phyloP scores from a whole-genome alignment of 2,113 vertebrate genomes.

The Cheirogaleus medius region DNA sequence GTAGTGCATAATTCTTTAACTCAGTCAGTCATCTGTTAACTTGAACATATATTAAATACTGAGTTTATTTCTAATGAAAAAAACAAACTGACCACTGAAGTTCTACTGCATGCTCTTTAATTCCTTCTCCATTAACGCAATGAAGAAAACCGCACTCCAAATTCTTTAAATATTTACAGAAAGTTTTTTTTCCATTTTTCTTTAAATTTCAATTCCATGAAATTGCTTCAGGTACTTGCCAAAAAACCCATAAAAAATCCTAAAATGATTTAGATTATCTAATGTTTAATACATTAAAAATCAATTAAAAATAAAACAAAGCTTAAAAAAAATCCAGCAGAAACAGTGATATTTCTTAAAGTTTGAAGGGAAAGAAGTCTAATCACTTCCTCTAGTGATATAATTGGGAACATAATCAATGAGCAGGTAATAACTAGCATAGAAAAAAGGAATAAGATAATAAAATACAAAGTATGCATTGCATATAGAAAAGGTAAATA shows the following conservation, averaged over 20 bases:
- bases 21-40: background rate
- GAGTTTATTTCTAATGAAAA: constrained; percentile 3
- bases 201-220: background rate
- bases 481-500: constrained; percentile 14
- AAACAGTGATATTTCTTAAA: constrained; percentile 12
- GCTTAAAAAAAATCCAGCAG: background rate
- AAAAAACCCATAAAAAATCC: background rate
- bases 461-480: background rate
- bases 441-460: background rate
- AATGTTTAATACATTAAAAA: constrained; percentile 23
- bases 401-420: background rate
- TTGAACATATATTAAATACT: background rate
- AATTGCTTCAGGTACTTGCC: background rate
- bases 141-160: background rate
- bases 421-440: background rate
- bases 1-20: background rate
- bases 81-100: background rate
- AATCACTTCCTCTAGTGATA: background rate
- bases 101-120: background rate
- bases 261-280: constrained; percentile 24
- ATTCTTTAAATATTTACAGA: background rate
- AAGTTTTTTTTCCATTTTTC: background rate
- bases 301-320: background rate
- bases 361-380: background rate
- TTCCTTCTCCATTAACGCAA: background rate